A percentile compares a stretch with the other conserved stretches of the same genome.
phyloP scores from a whole-genome alignment of 2,888 invertebrate genomes.

The Malthinus seriepunctatus region DNA sequence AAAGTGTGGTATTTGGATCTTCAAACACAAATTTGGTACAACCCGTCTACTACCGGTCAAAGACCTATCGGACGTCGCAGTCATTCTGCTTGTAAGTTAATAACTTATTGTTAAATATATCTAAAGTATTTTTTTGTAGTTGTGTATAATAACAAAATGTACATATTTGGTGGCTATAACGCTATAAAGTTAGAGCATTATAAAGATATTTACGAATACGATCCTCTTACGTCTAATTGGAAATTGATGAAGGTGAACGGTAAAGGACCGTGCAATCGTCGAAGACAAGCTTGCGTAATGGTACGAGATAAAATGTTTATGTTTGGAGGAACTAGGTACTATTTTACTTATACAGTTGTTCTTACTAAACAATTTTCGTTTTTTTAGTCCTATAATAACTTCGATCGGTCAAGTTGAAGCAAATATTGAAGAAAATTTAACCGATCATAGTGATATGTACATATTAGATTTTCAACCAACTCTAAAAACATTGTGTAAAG shows the following conservation, averaged over 20 bases:
- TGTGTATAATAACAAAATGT: slow-evolving; percentile 75
- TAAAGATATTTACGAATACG: slow-evolving; percentile 80
- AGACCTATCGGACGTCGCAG: slow-evolving; percentile 82
- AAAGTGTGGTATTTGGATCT: slow-evolving; percentile 78
- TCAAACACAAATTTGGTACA: slow-evolving; percentile 69
- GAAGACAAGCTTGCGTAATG: slow-evolving; percentile 81
- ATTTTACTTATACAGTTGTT: too few species aligned
- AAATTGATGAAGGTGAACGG: slow-evolving; percentile 63
- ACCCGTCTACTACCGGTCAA: slow-evolving; percentile 62
- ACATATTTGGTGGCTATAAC: slow-evolving; percentile 91
- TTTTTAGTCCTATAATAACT: slow-evolving; percentile 18
- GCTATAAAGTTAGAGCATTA: slow-evolving; percentile 76
- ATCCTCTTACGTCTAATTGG: slow-evolving; percentile 66
- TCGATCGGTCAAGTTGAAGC: slow-evolving; percentile 36
- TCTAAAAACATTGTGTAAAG: slow-evolving; percentile 72
- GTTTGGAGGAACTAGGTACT: slow-evolving; percentile 89
- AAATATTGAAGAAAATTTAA: slow-evolving; percentile 58
- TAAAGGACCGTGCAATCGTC: slow-evolving; percentile 63
- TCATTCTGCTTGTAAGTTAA: slow-evolving; percentile 84
- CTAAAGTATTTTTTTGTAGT: slow-evolving; percentile 61
- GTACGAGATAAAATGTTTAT: slow-evolving; percentile 74
- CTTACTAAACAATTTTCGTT: background rate
- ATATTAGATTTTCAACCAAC: slow-evolving; percentile 79
- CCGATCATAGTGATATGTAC: slow-evolving; percentile 83
- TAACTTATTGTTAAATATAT: slow-evolving; percentile 1